phyloP scores from a whole-genome alignment of 2,113 vertebrate genomes.

The Oryzias woworae region DNA sequence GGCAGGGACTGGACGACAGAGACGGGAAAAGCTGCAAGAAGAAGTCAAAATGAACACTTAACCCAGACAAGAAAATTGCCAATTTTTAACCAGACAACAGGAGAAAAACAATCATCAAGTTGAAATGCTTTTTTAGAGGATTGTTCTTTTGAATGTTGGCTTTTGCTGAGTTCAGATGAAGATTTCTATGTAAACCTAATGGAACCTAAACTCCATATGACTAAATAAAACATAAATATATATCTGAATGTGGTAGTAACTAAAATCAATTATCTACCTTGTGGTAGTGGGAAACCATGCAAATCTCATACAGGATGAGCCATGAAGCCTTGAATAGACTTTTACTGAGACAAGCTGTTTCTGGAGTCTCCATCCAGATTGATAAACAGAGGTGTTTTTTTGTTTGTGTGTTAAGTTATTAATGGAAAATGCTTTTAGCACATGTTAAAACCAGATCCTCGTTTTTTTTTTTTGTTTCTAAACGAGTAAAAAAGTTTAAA shows the following conservation, averaged over 20 bases:
- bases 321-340: no score
- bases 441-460: no score
- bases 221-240: neutral
- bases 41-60: neutral
- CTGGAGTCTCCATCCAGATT: no score
- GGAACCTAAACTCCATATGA: neutral
- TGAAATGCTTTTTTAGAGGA: neutral
- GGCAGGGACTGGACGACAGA: conserved; percentile 60
- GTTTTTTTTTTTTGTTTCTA: no score
- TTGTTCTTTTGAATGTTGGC: neutral
- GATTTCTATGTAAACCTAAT: neutral
- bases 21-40: conserved; percentile 74
- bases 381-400: no score
- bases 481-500: no score
- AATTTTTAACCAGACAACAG: neutral
- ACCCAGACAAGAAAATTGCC: neutral
- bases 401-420: no score
- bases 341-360: no score
- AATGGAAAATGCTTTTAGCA: no score
- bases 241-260: neutral
- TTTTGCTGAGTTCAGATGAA: neutral
- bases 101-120: neutral
- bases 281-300: no score
- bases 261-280: neutral
- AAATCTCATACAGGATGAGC: no score